Conservation (phyloP, 92 coral and sea anemone species). For the Blastomussa wellsi region DNA sequence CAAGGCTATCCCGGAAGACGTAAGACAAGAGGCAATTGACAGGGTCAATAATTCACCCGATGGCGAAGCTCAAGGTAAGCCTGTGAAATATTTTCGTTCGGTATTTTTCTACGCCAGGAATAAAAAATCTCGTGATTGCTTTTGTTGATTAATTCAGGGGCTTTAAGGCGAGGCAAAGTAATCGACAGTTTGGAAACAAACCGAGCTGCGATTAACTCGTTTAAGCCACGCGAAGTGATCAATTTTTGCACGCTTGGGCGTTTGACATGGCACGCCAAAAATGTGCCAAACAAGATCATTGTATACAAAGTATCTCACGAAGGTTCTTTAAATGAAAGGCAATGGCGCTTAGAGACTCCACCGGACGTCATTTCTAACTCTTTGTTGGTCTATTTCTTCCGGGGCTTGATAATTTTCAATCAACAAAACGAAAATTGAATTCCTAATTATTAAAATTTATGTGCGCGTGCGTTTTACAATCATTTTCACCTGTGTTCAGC, state of each 20-base stretch:
- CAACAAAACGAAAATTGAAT: background rate
- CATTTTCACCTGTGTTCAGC: background rate
- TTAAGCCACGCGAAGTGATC: slow-evolving; percentile 18
- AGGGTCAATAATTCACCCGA: slow-evolving; percentile 68
- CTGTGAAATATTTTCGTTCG: background rate
- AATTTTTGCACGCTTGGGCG: background rate
- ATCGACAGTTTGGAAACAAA: background rate
- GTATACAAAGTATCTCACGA: background rate
- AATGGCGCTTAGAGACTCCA: background rate
- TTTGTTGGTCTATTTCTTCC: background rate
- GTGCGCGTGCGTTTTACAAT: background rate
- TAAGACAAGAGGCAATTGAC: slow-evolving; percentile 88
- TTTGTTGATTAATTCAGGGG: slow-evolving; percentile 2
- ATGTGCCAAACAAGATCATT: background rate
- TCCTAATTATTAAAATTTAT: background rate
- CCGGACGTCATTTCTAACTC: background rate
- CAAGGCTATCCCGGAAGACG: slow-evolving; percentile 89
- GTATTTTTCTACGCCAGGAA: background rate
- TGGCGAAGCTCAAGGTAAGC: slow-evolving; percentile 36
- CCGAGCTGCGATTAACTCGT: background rate
- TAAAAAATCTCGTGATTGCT: background rate
- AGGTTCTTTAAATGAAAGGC: background rate
- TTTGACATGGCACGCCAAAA: slow-evolving; percentile 4
- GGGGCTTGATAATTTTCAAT: background rate
- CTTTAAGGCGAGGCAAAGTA: slow-evolving; percentile 20